Evolutionary conservation across 2,797 vertebrate genomes (phyloP), one percentile per base, ranked within the genome.

Genomic region (Channallabes apus): DNA sequence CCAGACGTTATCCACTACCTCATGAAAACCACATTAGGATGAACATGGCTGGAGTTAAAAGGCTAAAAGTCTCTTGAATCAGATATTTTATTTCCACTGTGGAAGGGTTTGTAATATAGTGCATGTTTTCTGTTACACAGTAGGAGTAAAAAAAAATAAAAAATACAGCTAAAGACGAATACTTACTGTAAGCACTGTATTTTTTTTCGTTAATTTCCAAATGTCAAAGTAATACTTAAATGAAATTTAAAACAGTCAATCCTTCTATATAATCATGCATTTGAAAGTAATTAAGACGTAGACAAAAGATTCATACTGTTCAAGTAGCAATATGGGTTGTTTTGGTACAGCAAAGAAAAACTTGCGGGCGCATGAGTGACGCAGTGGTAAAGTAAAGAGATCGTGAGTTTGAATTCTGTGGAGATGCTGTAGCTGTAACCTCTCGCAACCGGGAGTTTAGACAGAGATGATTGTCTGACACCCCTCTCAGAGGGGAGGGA

Each of bases 11-110:
- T 22, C 58, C 35, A 59, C 56, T 38, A 61, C 20, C 56, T 59
- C 32, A 5, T 38, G 56, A 77, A 77, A 59, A 58, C 18, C 46
- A 38, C 77, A 65, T 65, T 64, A 46, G n/a, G 24, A 80, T 38
- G 56, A 78, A 38, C 56, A 78, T 61, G 56, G 76, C 6, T 29
- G n/a, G 72, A 61, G 35, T 20, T 78, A 61, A 78, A 38, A 62
- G 18, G 51, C 77, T 41, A 38, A 61, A 78, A 35, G 35, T 41
- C 58, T 20, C 5, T 46, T 46, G 54, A 80, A 80, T 80, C 61
- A 64, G 4, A 46, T 46, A 41, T 80, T 64, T 65, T 14, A 80
- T 80, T 22, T 51, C 62, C 41, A 51, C 38, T 14, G 9, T 77
- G 27, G 27, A 3, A 32, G 51, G 1, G 51, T 56, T 77, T 59